These are phyloP conservation scores for Amia ocellicauda DNA, from an alignment of 2,113 vertebrate genomes.

Conservation along the genomic window DNA sequence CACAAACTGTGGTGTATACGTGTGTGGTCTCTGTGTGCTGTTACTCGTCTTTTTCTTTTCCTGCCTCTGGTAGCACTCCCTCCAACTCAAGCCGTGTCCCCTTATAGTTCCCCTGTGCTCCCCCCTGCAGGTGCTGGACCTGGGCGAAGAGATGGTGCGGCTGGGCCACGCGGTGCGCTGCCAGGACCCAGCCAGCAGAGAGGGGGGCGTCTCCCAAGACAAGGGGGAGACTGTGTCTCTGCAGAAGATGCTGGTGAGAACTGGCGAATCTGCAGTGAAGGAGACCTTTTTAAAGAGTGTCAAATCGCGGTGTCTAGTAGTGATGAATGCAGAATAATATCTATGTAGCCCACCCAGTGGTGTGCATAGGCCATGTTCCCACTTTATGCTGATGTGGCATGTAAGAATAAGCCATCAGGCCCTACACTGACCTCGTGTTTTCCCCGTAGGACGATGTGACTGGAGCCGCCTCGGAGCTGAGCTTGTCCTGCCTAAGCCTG, in stretches of 20 bases:
- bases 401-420: background rate
- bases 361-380: no score
- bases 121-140: constrained; percentile 63
- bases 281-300: no score
- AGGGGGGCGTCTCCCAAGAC: constrained; percentile 17
- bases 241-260: constrained; percentile 64
- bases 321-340: no score
- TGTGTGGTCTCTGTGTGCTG: background rate
- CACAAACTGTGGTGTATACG: no score
- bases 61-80: background rate
- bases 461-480: constrained; percentile 58
- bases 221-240: constrained; percentile 39
- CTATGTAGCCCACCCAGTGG: no score
- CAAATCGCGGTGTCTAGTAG: no score
- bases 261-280: background rate
- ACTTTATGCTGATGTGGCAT: background rate
- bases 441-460: constrained; percentile 55
- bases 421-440: no score
- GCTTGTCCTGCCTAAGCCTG: constrained; percentile 72
- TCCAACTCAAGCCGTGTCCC: background rate
- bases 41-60: background rate
- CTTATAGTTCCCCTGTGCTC: background rate
- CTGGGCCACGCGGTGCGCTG: constrained; percentile 65
- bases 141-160: constrained; percentile 75
- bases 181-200: constrained; percentile 37